These are phyloP conservation scores for Holothuria glaberrima DNA, from an alignment of 35 echinoderm and acorn worm species.

Conservation along the genomic window DNA sequence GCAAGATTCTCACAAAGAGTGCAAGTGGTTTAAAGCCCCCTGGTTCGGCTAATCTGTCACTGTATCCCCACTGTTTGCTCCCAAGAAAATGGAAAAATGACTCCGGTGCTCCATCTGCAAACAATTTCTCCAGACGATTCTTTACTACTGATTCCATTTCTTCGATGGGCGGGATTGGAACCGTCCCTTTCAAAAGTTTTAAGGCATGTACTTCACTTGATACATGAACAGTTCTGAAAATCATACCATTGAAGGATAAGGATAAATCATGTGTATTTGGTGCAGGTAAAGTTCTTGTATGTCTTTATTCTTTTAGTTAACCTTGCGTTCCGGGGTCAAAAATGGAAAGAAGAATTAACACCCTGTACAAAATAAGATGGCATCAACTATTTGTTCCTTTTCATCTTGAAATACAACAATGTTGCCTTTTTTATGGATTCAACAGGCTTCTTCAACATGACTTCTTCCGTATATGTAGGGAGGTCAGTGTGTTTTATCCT, in stretches of 20 bases:
- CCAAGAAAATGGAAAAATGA: conserved; percentile 73
- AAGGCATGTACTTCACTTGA: conserved; percentile 69
- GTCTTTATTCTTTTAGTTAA: conserved; percentile 42
- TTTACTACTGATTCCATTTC: conserved; percentile 76
- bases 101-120: conserved; percentile 38
- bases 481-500: neutral
- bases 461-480: conserved; percentile 69
- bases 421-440: conserved; percentile 40
- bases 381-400: conserved; percentile 50
- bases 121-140: conserved; percentile 42
- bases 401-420: conserved; percentile 68
- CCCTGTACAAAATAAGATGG: conserved; percentile 81
- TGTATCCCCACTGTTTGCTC: conserved; percentile 77
- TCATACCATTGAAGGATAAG: conserved; percentile 72
- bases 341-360: conserved; percentile 83
- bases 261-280: conserved; percentile 66
- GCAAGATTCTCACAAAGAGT: conserved; percentile 56
- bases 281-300: conserved; percentile 85
- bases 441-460: conserved; percentile 29
- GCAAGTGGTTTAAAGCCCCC: conserved; percentile 35
- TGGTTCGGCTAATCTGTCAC: conserved; percentile 40
- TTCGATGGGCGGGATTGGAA: conserved; percentile 66
- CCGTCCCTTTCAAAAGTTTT: conserved; percentile 65
- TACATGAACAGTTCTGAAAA: conserved; percentile 54
- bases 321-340: conserved; percentile 67